A percentile compares a stretch with the other conserved stretches of the same genome.
Conservation (phyloP, 2,888 invertebrate species). For the Drosophila seclusa region DNA sequence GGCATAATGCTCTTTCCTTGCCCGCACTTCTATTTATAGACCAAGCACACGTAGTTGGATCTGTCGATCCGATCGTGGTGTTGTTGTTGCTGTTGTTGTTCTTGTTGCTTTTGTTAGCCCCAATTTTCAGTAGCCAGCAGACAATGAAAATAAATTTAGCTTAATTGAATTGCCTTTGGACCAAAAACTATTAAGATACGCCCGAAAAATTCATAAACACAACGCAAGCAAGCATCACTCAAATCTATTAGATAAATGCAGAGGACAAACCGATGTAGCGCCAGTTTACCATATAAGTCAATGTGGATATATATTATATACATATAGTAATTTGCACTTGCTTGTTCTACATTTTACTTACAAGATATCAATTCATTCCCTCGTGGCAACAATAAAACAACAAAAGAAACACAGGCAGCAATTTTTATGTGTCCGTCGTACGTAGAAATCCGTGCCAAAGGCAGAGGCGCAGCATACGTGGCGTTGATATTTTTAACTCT, state of each 20-base stretch:
- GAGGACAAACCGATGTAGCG: slow-evolving; percentile 28
- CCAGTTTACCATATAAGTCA: slow-evolving; percentile 10
- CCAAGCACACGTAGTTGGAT: slow-evolving; percentile 76
- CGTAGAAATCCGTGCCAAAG: slow-evolving; percentile 58
- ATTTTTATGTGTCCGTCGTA: slow-evolving; percentile 49
- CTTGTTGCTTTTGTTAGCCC: slow-evolving; percentile 52
- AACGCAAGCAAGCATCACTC: slow-evolving; percentile 27
- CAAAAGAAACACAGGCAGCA: slow-evolving; percentile 51
- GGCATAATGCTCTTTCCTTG: slow-evolving; percentile 59
- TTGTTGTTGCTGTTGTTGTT: slow-evolving; percentile 43
- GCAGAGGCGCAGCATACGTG: slow-evolving; percentile 67
- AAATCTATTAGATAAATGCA: slow-evolving; percentile 26
- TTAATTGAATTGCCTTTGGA: slow-evolving; percentile 58
- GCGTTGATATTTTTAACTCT: slow-evolving; percentile 73
- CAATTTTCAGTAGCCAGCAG: slow-evolving; percentile 52
- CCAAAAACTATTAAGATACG: slow-evolving; percentile 25
- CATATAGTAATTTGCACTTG: slow-evolving; percentile 45
- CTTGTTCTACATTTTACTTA: slow-evolving; percentile 71
- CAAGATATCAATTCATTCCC: slow-evolving; percentile 50
- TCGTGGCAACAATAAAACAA: slow-evolving; percentile 63
- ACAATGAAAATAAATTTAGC: slow-evolving; percentile 66
- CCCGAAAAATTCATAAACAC: slow-evolving; percentile 43
- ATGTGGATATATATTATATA: slow-evolving; percentile 18
- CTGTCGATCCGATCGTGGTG: slow-evolving; percentile 63
- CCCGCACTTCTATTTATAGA: slow-evolving; percentile 66